Evolutionary conservation across 2,797 vertebrate species (phyloP).

Genomic region (Steatocranus sp.): DNA sequence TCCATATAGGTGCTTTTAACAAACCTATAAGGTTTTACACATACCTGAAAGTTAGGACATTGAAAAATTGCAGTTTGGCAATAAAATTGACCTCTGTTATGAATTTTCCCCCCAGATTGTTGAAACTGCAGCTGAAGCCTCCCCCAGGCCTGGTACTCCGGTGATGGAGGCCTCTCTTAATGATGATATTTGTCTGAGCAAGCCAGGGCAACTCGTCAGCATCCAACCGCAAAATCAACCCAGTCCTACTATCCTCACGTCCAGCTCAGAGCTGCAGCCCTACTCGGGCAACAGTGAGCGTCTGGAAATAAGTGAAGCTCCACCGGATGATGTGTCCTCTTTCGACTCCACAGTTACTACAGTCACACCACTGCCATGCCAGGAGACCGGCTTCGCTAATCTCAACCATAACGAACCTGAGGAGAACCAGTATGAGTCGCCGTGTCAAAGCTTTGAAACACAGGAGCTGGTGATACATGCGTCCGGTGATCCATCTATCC

Average conservation of each 20-base stretch:
- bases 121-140: not conserved
- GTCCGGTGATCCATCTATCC: constrained; percentile 49
- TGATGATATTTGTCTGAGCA: constrained; percentile 52
- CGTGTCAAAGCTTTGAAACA: not conserved
- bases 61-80: not conserved
- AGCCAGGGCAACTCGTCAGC: constrained; percentile 54
- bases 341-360: not conserved
- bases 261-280: not conserved
- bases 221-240: not conserved
- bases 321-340: not conserved
- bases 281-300: constrained; percentile 44
- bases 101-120: constrained; percentile 27
- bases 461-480: constrained; percentile 23
- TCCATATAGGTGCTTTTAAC: not conserved
- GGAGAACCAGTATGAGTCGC: constrained; percentile 67
- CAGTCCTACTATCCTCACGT: not conserved
- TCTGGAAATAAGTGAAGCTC: constrained; percentile 52
- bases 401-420: constrained; percentile 41
- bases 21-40: not conserved
- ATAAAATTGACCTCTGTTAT: not conserved
- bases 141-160: not conserved
- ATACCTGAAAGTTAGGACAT: not conserved
- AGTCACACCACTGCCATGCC: not conserved
- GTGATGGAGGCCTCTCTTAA: not conserved
- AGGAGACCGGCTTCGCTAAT: constrained; percentile 29